Evolutionary conservation across 1,140 invertebrate genomes (phyloP), one percentile per base, ranked within the genome.

Genomic region (Aphaenogaster floridana): DNA sequence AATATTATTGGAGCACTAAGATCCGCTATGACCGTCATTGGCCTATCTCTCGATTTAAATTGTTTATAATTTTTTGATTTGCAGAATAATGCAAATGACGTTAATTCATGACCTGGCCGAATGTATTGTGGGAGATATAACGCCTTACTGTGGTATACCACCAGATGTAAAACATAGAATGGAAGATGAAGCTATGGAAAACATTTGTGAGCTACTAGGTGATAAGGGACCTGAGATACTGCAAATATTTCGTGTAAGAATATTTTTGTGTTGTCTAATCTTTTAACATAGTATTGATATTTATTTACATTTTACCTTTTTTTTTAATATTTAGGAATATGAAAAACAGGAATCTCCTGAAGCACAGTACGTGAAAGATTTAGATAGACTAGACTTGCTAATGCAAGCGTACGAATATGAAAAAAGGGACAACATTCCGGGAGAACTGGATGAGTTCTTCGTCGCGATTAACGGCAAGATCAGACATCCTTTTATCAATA

Each of bases 321-420:
- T 90, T 36, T 80, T 88, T 78, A 48, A 52, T 86, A 95, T 95
- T 6, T 94, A 99, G 97, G 99, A 99, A 96, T 99, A 99, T 96
- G 98, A 99, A 96, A 96, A 97, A 66, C 97, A 98, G 93, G 96
- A 96, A 90, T 98, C 98, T 34, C 95, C 97, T 1, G 99, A 99
- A 96, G 98, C 99, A 2, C 97, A 97, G 90, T 97, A 99, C 93
- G 98, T 99, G 0, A 99, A 99, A 96, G 99, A 99, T 93, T 96
- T 99, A 48, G 99, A 99, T 93, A 97, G 97, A 88, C 97, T 99
- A 94, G 99, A 99, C 94, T 98, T 99, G 97, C 96, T 99, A 68
- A 97, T 99, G 92, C 99, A 99, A 95, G 99, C 99, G 0, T 98
- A 97, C 95, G 98, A 99, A 93, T 99, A 99, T 96, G 99, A 99